These are phyloP conservation scores for Pelobates fuscus DNA, from an alignment of 2,113 vertebrate genomes.

Conservation along the genomic window DNA sequence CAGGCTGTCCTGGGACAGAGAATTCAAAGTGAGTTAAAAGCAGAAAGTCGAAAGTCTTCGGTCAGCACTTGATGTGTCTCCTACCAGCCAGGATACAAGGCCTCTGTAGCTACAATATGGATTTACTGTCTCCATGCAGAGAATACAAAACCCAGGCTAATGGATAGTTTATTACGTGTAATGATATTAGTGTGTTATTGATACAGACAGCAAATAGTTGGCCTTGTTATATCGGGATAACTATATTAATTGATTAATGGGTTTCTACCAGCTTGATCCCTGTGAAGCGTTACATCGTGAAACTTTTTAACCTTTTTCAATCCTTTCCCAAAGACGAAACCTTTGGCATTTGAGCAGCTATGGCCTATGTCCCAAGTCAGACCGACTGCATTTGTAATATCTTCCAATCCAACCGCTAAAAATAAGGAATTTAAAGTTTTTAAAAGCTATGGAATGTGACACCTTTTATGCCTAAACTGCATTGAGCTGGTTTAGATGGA, in stretches of 20 bases:
- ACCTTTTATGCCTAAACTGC: neutral
- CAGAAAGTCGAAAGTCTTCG: slow-evolving; percentile 34
- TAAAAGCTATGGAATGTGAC: no score
- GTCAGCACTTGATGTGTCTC: slow-evolving; percentile 35
- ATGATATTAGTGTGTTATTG: slow-evolving; percentile 43
- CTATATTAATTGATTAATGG: slow-evolving; percentile 45
- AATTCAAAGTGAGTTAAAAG: slow-evolving; percentile 43
- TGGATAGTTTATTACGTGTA: slow-evolving; percentile 42
- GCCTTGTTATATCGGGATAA: slow-evolving; percentile 38
- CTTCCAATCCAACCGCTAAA: no score
- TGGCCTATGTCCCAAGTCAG: no score
- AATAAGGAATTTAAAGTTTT: no score
- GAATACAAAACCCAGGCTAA: slow-evolving; percentile 34
- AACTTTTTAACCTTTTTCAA: slow-evolving; percentile 15
- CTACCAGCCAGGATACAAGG: neutral
- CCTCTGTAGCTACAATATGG: slow-evolving; percentile 29
- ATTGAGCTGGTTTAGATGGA: neutral
- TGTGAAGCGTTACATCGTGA: neutral
- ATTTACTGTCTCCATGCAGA: slow-evolving; percentile 34
- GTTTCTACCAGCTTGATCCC: slow-evolving; percentile 34
- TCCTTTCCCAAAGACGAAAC: neutral
- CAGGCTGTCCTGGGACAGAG: slow-evolving; percentile 8
- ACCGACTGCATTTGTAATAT: no score
- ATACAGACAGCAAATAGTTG: slow-evolving; percentile 41
- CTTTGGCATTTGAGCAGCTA: no score